A percentile compares a stretch with the other conserved stretches of the same genome.
Conservation (phyloP, 2,888 invertebrate species). For the Meandrusa payeni region DNA sequence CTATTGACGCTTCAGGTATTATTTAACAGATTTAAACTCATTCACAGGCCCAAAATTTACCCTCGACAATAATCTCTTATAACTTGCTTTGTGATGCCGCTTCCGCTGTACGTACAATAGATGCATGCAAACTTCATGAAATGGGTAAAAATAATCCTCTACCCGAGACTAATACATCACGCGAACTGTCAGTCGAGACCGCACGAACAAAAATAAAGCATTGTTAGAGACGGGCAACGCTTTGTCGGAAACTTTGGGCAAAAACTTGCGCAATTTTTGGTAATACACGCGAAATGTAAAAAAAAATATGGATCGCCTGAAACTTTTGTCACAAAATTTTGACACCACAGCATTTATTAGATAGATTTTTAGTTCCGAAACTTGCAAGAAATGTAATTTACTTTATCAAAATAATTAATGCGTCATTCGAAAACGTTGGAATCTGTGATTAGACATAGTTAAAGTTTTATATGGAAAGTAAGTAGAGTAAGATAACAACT, state of each 20-base stretch:
- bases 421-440: no score
- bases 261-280: conserved; percentile 75
- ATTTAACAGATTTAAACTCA: conserved; percentile 47
- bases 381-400: no score
- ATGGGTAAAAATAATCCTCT: conserved; percentile 79
- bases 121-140: conserved; percentile 78
- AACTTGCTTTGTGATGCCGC: conserved; percentile 68
- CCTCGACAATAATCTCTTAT: conserved; percentile 61
- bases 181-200: conserved; percentile 75
- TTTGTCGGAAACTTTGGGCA: conserved; percentile 71
- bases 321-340: conserved; percentile 34
- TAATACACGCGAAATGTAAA: conserved; percentile 54
- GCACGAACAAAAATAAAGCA: conserved; percentile 78
- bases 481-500: no score
- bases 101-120: conserved; percentile 74
- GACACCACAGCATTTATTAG: conserved; percentile 13
- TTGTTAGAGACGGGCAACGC: conserved; percentile 60
- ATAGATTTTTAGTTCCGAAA: no score
- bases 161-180: conserved; percentile 75
- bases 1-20: no score
- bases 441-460: no score
- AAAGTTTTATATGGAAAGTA: no score
- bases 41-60: conserved; percentile 56
- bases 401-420: no score
- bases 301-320: no score